Evolutionary conservation across 2,113 vertebrate genomes (phyloP), one percentile per base, ranked within the genome.

Genomic region (Sterrhoptilus dennistouni): DNA sequence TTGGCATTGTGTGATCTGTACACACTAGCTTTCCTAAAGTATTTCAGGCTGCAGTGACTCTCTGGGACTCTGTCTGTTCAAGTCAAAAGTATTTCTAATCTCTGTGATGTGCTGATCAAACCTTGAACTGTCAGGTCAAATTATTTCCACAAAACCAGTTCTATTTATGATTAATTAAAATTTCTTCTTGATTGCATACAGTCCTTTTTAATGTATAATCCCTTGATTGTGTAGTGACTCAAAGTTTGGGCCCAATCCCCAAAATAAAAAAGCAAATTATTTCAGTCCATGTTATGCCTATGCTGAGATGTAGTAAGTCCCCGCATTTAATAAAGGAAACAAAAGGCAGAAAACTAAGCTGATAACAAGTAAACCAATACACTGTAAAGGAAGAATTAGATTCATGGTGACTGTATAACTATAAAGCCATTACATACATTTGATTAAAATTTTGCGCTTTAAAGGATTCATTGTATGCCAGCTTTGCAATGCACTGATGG

Each of bases 151-250:
- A 95, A 91, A 96, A 61, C 8, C 56, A 95, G 93, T 94, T 97
- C 98, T 96, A 97, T 98, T 98, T 97, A 97, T 97, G 97, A 98
- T 97, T 97, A 98, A 98, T 98, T 98, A 97, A 97, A 97, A 97
- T 97, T 97, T 98, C 95, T 98, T 98, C 97, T 98, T 97, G 96
- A 97, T 97, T 97, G 92, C 94, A 96, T 98, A 94, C 78, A 84
- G 91, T 89, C 89, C 68, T 97, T 97, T 98, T 96, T 93, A 96
- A 97, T 94, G 47, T 89, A 94, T 97, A 98, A 98, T 98, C 96
- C 92, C 59, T 97, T 96, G 94, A 97, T 96, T 98, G 93, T 97
- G 89, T 97, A 96, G 91, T 66, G 82, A 97, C 96, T 97, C 66
- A 12, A 87, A 96, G 91, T 97, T 97, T 20, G 79, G 81, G 86